These are phyloP conservation scores for Dimorphilus gyrociliatus DNA, from an alignment of 2,888 invertebrate species.

Conservation along the genomic window DNA sequence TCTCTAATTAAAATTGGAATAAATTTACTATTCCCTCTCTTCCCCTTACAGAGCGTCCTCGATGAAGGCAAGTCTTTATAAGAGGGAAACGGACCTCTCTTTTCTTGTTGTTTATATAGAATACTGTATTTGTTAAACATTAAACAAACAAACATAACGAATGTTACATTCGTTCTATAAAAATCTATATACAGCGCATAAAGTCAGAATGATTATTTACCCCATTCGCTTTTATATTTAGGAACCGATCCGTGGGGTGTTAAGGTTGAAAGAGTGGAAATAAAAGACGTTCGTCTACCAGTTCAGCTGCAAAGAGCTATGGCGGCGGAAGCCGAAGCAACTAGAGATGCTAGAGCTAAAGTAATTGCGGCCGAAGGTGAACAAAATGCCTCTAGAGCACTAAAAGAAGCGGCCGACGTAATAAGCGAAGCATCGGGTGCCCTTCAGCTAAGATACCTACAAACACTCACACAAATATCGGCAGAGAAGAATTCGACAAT, in stretches of 20 bases:
- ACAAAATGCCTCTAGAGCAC: slow-evolving; percentile 75
- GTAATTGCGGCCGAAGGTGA: slow-evolving; percentile 81
- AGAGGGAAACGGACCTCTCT: too few species aligned
- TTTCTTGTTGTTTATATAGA: too few species aligned
- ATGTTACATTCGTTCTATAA: too few species aligned
- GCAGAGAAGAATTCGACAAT: slow-evolving; percentile 96
- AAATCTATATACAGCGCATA: too few species aligned
- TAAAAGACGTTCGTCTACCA: slow-evolving; percentile 18
- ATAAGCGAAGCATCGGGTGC: slow-evolving; percentile 85
- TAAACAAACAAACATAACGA: too few species aligned
- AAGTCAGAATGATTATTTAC: too few species aligned
- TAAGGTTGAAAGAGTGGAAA: slow-evolving; percentile 14
- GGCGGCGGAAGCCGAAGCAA: slow-evolving; percentile 23
- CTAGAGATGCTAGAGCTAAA: slow-evolving; percentile 20
- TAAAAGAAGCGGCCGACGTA: slow-evolving; percentile 82
- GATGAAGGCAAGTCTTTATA: too few species aligned
- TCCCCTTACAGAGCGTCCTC: too few species aligned
- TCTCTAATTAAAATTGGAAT: too few species aligned
- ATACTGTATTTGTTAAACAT: too few species aligned
- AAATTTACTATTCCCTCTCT: too few species aligned
- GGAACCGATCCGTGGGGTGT: slow-evolving; percentile 17
- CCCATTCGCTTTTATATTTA: slow-evolving; percentile 23
- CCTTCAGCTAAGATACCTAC: slow-evolving; percentile 69
- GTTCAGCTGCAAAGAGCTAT: slow-evolving; percentile 19
- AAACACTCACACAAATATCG: slow-evolving; percentile 86